Conservation (phyloP, 2,888 invertebrate genomes). For the Cheilosia vernalis region DNA sequence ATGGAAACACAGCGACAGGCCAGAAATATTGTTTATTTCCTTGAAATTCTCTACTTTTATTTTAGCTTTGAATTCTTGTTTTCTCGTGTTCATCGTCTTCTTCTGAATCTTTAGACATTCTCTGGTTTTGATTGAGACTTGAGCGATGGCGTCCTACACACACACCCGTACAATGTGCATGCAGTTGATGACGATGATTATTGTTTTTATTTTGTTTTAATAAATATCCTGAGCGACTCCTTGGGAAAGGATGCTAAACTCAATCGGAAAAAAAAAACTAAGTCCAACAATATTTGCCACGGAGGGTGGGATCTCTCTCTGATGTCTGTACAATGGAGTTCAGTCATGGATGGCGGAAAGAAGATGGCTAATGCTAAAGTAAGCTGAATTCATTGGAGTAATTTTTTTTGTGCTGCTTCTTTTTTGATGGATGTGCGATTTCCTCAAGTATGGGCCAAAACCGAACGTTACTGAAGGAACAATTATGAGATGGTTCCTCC, state of each 20-base stretch:
- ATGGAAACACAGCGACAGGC: conserved; percentile 19
- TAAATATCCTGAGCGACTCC: background rate
- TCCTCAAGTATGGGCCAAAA: no score
- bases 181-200: background rate
- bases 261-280: background rate
- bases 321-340: background rate
- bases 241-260: background rate
- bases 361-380: background rate
- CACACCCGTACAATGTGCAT: background rate
- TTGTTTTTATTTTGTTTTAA: background rate
- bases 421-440: no score
- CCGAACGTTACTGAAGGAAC: no score
- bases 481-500: no score
- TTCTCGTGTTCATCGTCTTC: background rate
- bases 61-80: background rate
- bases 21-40: conserved; percentile 19
- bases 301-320: background rate
- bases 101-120: background rate
- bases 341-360: conserved; percentile 1
- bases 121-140: conserved; percentile 40
- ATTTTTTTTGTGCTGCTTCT: background rate
- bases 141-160: conserved; percentile 7
- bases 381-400: background rate
- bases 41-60: background rate
- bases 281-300: background rate